phyloP scores from a whole-genome alignment of 2,888 invertebrate genomes.

The Pyralis farinalis region DNA sequence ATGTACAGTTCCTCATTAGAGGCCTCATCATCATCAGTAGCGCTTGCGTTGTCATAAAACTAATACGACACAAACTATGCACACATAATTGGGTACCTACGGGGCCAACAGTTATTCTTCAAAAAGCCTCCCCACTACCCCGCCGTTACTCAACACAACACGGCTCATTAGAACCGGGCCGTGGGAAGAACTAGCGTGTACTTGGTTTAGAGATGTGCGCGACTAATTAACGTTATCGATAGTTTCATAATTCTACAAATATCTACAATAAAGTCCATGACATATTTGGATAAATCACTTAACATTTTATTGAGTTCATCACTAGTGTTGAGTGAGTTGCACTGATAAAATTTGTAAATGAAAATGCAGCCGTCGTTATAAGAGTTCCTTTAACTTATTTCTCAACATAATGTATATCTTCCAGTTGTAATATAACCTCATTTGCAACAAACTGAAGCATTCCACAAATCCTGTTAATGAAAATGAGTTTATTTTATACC shows the following conservation, averaged over 20 bases:
- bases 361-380: too few species aligned
- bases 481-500: too few species aligned
- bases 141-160: constrained; percentile 68
- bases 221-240: constrained; percentile 13
- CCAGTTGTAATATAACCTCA: too few species aligned
- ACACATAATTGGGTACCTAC: constrained; percentile 39
- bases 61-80: constrained; percentile 27
- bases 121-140: constrained; percentile 40
- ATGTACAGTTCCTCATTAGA: constrained; percentile 12
- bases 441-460: too few species aligned
- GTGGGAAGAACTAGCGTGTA: constrained; percentile 60
- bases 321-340: too few species aligned
- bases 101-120: constrained; percentile 50
- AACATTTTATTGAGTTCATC: too few species aligned
- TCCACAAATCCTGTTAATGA: too few species aligned
- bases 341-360: too few species aligned
- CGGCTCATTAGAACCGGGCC: constrained; percentile 75
- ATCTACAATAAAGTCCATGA: neutral
- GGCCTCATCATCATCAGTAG: neutral
- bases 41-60: neutral
- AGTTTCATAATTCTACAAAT: constrained; percentile 12
- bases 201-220: constrained; percentile 45
- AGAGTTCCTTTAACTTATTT: too few species aligned
- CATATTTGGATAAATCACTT: neutral
- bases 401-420: too few species aligned